phyloP scores from a whole-genome alignment of 2,113 vertebrate genomes.

The Aepyceros melampus region DNA sequence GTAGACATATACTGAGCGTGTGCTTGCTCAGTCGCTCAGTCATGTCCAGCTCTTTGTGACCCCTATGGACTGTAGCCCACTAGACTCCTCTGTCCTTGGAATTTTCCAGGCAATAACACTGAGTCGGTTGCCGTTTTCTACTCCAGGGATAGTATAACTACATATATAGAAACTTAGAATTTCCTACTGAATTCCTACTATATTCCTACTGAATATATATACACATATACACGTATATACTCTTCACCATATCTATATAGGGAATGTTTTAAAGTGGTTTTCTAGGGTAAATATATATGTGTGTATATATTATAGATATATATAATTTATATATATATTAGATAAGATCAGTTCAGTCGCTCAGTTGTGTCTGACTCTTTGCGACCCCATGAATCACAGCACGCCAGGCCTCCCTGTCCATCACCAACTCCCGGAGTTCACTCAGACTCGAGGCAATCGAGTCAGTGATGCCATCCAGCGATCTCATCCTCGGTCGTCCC shows the following conservation, averaged over 20 bases:
- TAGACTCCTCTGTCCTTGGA: neutral
- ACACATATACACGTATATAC: neutral
- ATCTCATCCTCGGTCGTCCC: no score
- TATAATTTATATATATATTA: neutral
- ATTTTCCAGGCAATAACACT: neutral
- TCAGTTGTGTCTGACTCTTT: no score
- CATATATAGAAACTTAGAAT: neutral
- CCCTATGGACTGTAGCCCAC: neutral
- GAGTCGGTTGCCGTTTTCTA: neutral
- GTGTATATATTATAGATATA: neutral
- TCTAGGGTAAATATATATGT: neutral
- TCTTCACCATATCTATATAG: neutral
- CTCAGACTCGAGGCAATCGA: no score
- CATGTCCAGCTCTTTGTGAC: neutral
- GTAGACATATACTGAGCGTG: neutral
- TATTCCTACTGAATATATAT: neutral
- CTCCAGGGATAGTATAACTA: neutral
- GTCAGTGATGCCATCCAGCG: no score
- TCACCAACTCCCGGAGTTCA: no score
- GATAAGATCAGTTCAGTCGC: no score
- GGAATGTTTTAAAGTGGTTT: neutral
- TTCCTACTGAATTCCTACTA: neutral
- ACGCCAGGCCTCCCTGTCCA: no score
- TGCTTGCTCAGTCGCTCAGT: fast-evolving
- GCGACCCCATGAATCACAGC: no score